Evolutionary conservation across 2,113 vertebrate genomes (phyloP), one percentile per base, ranked within the genome.

Genomic region (Atlantisia rogersi): DNA sequence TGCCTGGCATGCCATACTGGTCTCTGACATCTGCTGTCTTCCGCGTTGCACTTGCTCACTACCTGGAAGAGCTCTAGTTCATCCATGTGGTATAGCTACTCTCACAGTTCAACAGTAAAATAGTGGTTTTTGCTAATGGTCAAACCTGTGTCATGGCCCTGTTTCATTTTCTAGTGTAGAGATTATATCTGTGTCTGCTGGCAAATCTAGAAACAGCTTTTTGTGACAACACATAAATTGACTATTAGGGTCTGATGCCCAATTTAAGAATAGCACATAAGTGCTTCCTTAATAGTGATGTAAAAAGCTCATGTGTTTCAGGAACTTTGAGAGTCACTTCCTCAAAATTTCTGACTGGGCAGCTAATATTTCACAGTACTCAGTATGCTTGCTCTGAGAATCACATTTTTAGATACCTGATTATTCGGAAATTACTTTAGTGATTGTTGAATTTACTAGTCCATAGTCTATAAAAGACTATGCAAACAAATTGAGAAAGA

Each of bases 311-410:
- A 25, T 10, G 6, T 28, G 8, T 87, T 75, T 75, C 25, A 85
- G 44, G 20, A 48, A 55, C 58, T 76, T 71, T 24, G 28, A 82
- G 58, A 82, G 26, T 76, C n/a, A 12, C 8, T 84, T 87, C 25
- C 24, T 15, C 32, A 15, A 46, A 46, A 35, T 56, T 88, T 82
- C 53, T 87, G 26, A n/a, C 67, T 76, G 29, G 9, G 11, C 39
- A 11, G 15, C 4, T 91, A 46, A 56, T 17, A 9, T 0, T 0
- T 64, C 20, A 31, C 4, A 29, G 19, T 50, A 55, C 11, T 81
- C 37, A 29, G 39, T 20, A 58, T 40, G 5, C 3, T 14, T 39
- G 37, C n/a, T 55, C 20, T 29, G 20, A 63, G 35, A 86, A 83
- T 46, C n/a, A 46, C 18, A 55, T 67, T 76, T 87, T 90, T 76